phyloP scores from a whole-genome alignment of 2,113 vertebrate genomes.

The Zootoca vivipara region DNA sequence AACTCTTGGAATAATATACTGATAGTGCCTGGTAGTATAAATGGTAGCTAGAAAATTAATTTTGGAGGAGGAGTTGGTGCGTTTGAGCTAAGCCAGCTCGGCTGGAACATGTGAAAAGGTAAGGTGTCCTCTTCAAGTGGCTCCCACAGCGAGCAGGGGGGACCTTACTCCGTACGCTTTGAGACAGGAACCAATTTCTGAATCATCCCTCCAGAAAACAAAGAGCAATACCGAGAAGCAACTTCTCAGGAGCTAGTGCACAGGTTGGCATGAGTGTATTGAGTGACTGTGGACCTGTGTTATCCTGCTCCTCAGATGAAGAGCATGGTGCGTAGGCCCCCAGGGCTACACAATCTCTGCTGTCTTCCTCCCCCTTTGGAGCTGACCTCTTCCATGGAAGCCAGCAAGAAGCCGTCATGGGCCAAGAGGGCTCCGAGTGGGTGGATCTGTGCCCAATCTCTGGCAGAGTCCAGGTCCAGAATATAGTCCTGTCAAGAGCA shows the following conservation, averaged over 20 bases:
- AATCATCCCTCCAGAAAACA: too few species aligned
- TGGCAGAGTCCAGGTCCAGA: not conserved
- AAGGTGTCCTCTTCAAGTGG: not conserved
- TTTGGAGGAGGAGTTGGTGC: constrained; percentile 43
- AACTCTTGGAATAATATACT: constrained; percentile 58
- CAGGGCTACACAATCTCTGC: too few species aligned
- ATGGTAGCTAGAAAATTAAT: constrained; percentile 61
- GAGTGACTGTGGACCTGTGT: too few species aligned
- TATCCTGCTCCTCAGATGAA: not conserved
- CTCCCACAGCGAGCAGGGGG: not conserved
- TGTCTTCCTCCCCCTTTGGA: not conserved
- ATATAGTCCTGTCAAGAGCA: not conserved
- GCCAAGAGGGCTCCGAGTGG: too few species aligned
- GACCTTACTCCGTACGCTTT: not conserved
- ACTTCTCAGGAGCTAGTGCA: not conserved
- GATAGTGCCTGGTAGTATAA: constrained; percentile 74
- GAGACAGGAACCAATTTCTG: too few species aligned
- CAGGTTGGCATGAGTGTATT: not conserved
- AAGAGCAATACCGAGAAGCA: too few species aligned
- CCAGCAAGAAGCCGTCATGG: not conserved
- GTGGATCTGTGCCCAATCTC: not conserved
- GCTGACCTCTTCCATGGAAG: not conserved
- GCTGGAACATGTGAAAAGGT: constrained; percentile 20
- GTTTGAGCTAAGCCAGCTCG: constrained; percentile 34
- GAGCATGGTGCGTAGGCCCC: too few species aligned